Base-by-base conservation (phyloP, 2,797 vertebrate genomes). In the Luscinia megarhynchos region DNA sequence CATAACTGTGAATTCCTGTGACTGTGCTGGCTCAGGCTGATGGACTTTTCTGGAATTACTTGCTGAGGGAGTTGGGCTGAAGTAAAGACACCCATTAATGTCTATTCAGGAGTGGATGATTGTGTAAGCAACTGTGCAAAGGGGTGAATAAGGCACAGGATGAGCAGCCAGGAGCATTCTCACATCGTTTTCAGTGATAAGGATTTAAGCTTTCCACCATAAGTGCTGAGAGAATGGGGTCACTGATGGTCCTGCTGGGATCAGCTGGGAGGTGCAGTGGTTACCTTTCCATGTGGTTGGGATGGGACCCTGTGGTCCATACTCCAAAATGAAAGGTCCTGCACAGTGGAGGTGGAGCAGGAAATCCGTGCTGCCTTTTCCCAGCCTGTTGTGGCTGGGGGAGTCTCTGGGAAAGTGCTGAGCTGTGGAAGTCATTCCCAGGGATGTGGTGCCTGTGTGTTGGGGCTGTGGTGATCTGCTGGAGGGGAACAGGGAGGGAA, bases 1-100 rank as follows among this genome's bases (percentile, higher is more conserved):
- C 10, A 2, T 50, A 62, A 26, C 48, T 51, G 15, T 62, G 80
- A 55, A 34, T 93, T 94, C 55, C 48, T 38, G 19, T n/a, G 34
- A 11, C 34, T 38, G 12, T 81, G 46, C 82, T 89, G 79, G 21
- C 75, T 94, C 63, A 61, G 73, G 46, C 90, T 54, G n/a, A 8
- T 62, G 13, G 62, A 63, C 67, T 45, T 93, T 59, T 76, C 74
- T 89, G 88, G 90, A 91, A 86, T 91, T 53, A 41, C 80, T 79
- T 45, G 79, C 94, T 79, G 69, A 69, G 55, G 78, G 69, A 84
- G 70, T 74, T 84, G 75, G 63, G 29, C 41, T 79, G 81, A 72
- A 78, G 63, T 36, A 69, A 16, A 75, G 67, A 51, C 55, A 43
- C n/a, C 43, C 67, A 17, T 58, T 68, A 29, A 40, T 5, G 54